These are phyloP conservation scores for Tetragonula clypearis DNA, from an alignment of 1,140 invertebrate genomes.

Conservation along the genomic window DNA sequence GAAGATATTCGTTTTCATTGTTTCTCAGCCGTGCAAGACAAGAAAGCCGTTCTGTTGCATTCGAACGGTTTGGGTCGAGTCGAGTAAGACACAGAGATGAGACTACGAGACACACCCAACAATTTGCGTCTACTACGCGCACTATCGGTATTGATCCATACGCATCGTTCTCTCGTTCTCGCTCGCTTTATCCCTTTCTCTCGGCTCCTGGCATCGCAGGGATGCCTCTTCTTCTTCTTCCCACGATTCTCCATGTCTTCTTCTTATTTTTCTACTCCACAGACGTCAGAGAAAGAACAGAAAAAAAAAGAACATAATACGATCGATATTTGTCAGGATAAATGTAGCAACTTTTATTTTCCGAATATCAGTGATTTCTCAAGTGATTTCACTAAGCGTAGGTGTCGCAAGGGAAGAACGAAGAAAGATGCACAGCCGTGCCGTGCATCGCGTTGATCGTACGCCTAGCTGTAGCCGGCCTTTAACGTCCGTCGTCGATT, in stretches of 20 bases:
- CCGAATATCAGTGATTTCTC: too few relatives aligned
- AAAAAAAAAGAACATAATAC: too few relatives aligned
- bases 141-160: constrained; percentile 72
- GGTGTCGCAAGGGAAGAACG: too few relatives aligned
- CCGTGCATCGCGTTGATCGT: background rate
- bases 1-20: background rate
- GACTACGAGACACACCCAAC: constrained; percentile 70
- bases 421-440: too few relatives aligned
- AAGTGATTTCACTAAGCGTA: too few relatives aligned
- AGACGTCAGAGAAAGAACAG: too few relatives aligned
- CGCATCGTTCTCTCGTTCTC: constrained; percentile 51
- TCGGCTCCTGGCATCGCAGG: background rate
- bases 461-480: background rate
- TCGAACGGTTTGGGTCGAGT: background rate
- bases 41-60: background rate
- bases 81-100: background rate
- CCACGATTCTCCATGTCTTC: background rate
- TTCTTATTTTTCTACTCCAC: too few relatives aligned
- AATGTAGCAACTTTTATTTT: too few relatives aligned
- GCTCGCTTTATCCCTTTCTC: background rate
- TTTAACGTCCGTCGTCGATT: constrained; percentile 11
- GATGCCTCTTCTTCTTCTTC: background rate
- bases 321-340: too few relatives aligned
- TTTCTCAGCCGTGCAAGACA: background rate
- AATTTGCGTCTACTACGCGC: constrained; percentile 63